Evolutionary conservation across 2,797 vertebrate species (phyloP).

Genomic region (Bovichtus variegatus): DNA sequence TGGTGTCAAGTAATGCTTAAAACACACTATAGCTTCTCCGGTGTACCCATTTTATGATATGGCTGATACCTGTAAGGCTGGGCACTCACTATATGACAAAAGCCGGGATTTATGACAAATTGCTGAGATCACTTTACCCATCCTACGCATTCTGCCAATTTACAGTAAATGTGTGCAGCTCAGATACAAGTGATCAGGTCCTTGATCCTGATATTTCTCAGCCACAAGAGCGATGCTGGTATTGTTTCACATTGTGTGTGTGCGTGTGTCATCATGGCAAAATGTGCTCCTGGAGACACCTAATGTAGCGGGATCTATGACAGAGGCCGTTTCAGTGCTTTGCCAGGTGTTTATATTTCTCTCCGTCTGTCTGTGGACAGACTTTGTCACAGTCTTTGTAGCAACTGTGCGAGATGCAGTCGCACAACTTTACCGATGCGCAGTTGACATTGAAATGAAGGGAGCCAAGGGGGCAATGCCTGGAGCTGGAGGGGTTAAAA

Average conservation of each 20-base stretch:
- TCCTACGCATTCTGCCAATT: not conserved
- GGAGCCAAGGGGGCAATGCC: not conserved
- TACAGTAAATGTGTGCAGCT: constrained; percentile 15
- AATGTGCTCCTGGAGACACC: too few relatives aligned
- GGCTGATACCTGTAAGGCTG: not conserved
- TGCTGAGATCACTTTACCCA: not conserved
- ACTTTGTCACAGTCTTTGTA: too few relatives aligned
- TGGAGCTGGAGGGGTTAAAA: constrained; percentile 10
- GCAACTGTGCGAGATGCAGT: too few relatives aligned
- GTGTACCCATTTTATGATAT: not conserved
- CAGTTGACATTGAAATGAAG: too few relatives aligned
- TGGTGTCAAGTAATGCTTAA: constrained; percentile 1
- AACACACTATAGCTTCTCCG: not conserved
- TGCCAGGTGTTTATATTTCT: too few relatives aligned
- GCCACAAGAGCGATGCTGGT: too few relatives aligned
- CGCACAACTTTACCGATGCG: too few relatives aligned
- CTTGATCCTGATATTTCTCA: constrained; percentile 8
- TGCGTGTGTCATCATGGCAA: too few relatives aligned
- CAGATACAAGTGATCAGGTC: not conserved
- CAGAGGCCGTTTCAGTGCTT: too few relatives aligned
- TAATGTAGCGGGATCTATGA: too few relatives aligned
- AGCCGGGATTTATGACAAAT: constrained; percentile 3
- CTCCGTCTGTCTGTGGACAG: too few relatives aligned
- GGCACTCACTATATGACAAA: not conserved
- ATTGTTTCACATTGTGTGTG: too few relatives aligned